These are phyloP conservation scores for Latheticus oryzae DNA, from an alignment of 2,888 invertebrate genomes.

Conservation along the genomic window DNA sequence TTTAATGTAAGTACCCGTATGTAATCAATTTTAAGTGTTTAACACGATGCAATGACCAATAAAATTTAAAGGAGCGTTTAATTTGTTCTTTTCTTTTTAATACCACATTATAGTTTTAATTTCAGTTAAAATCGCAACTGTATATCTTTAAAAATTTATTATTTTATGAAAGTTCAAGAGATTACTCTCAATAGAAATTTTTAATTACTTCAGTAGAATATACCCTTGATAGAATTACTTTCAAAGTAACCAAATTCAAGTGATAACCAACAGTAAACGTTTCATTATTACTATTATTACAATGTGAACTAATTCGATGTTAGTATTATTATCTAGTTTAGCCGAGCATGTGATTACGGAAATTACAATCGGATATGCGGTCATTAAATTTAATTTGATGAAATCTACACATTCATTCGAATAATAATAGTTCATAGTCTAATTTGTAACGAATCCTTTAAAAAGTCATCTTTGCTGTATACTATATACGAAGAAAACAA, in stretches of 20 bases:
- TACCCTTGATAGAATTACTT: too few species aligned
- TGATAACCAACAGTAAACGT: conserved; percentile 5
- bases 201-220: too few species aligned
- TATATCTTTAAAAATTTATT: too few species aligned
- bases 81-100: too few species aligned
- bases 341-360: conserved; percentile 41
- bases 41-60: conserved; percentile 28
- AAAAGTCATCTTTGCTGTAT: too few species aligned
- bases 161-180: too few species aligned
- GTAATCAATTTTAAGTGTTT: conserved; percentile 33
- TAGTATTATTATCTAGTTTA: conserved; percentile 32
- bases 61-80: conserved; percentile 23
- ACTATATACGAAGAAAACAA: conserved; percentile 10
- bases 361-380: conserved; percentile 39
- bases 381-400: conserved; percentile 39
- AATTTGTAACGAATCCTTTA: too few species aligned
- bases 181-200: too few species aligned
- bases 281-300: conserved; percentile 11
- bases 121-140: too few species aligned
- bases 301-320: conserved; percentile 27
- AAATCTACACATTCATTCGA: conserved; percentile 28
- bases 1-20: conserved; percentile 36
- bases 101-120: too few species aligned
- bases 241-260: too few species aligned
- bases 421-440: conserved; percentile 15